phyloP scores from a whole-genome alignment of 1,140 invertebrate species.

The Thaumatotibia leucotreta region DNA sequence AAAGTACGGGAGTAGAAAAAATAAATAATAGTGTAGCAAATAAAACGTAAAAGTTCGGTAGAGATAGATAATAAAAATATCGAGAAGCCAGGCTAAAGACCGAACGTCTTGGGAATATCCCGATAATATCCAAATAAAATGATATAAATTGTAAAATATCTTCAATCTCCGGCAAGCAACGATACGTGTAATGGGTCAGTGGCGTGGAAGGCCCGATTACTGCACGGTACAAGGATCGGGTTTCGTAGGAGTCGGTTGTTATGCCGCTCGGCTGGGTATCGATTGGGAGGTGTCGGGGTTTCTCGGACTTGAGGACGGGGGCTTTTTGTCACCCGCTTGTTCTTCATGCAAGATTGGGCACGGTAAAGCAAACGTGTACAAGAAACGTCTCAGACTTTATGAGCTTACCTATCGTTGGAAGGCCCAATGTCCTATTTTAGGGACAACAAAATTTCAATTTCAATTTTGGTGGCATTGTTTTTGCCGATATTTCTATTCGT shows the following conservation, averaged over 20 bases:
- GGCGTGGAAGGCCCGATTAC: constrained; percentile 5
- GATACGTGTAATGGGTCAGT: constrained; percentile 1
- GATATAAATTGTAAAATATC: constrained; percentile 11
- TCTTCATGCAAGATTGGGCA: neutral
- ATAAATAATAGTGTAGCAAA: no score
- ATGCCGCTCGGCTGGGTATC: neutral
- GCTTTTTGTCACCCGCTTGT: neutral
- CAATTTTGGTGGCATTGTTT: no score
- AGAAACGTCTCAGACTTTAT: no score
- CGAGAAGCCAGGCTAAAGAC: neutral
- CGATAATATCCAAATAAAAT: constrained; percentile 4
- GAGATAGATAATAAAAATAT: neutral
- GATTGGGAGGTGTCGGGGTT: neutral
- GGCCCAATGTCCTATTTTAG: no score
- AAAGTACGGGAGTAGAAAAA: no score
- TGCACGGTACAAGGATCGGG: constrained; percentile 5
- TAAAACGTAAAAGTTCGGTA: no score
- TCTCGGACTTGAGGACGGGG: neutral
- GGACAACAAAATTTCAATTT: no score
- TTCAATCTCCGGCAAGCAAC: neutral
- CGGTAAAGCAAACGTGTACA: no score
- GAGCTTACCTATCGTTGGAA: no score
- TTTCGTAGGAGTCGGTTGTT: neutral
- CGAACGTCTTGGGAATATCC: neutral
- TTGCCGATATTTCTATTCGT: no score